These are phyloP conservation scores for Oncorhynchus kisutch DNA, from an alignment of 2,113 vertebrate species.

Conservation along the genomic window DNA sequence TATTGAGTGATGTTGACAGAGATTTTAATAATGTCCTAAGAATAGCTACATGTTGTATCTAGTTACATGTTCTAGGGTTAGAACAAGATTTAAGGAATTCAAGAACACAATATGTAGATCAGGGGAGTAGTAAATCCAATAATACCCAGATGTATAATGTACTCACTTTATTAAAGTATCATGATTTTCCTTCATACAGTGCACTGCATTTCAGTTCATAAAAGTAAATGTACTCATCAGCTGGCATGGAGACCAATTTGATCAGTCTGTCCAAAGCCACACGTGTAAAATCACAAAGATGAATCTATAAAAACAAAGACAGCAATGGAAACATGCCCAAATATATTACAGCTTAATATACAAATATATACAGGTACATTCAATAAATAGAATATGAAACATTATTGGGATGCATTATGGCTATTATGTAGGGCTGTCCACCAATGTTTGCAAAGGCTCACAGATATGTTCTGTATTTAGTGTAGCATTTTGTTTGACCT, in stretches of 20 bases:
- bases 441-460: slow-evolving; percentile 15
- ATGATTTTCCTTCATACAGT: slow-evolving; percentile 48
- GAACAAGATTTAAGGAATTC: neutral
- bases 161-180: slow-evolving; percentile 66
- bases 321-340: slow-evolving; percentile 55
- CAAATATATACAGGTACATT: slow-evolving; percentile 78
- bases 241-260: slow-evolving; percentile 21
- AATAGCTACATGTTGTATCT: too few species aligned
- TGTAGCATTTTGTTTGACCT: slow-evolving; percentile 33
- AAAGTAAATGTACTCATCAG: slow-evolving; percentile 35
- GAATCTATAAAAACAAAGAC: slow-evolving; percentile 52
- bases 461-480: too few species aligned
- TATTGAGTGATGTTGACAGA: too few species aligned
- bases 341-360: slow-evolving; percentile 78
- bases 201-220: slow-evolving; percentile 53
- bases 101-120: slow-evolving; percentile 32
- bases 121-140: neutral
- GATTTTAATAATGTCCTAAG: neutral
- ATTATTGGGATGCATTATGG: slow-evolving; percentile 57
- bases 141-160: slow-evolving; percentile 24
- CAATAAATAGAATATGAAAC: slow-evolving; percentile 73
- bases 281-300: slow-evolving; percentile 43
- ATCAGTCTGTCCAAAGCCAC: slow-evolving; percentile 34
- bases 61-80: too few species aligned
- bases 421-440: slow-evolving; percentile 40